Conservation (phyloP, 2,797 vertebrate species). For the Masticophis lateralis region DNA sequence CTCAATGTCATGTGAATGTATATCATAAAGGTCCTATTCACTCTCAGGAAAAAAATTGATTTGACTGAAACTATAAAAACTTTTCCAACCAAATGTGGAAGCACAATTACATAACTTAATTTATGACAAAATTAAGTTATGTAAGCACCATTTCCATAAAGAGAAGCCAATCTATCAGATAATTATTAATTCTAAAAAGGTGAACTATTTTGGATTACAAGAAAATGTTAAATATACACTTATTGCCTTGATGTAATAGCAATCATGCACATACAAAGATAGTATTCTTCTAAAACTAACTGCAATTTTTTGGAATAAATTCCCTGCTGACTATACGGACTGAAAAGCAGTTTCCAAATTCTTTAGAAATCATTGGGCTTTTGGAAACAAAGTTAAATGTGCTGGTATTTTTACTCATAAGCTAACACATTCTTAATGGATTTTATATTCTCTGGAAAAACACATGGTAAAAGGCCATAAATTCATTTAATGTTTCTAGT, state of each 20-base stretch:
- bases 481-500: constrained; percentile 36
- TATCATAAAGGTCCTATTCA: not conserved
- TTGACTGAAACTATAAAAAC: not conserved
- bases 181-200: not conserved
- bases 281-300: constrained; percentile 9
- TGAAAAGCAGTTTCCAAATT: constrained; percentile 22
- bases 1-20: not conserved
- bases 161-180: not conserved
- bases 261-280: constrained; percentile 8
- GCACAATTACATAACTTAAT: not conserved
- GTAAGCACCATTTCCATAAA: not conserved
- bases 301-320: constrained; percentile 16
- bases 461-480: constrained; percentile 20
- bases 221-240: not conserved
- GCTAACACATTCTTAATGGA: constrained; percentile 28
- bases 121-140: not conserved
- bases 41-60: not conserved
- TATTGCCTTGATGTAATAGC: not conserved
- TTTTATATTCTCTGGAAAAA: constrained; percentile 35
- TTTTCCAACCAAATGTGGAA: not conserved
- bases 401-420: constrained; percentile 32
- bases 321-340: not conserved
- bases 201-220: not conserved
- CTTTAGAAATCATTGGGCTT: constrained; percentile 18
- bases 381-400: constrained; percentile 30